Base-by-base conservation (phyloP, 2,113 vertebrate species). In the Ailuropoda melanoleuca region DNA sequence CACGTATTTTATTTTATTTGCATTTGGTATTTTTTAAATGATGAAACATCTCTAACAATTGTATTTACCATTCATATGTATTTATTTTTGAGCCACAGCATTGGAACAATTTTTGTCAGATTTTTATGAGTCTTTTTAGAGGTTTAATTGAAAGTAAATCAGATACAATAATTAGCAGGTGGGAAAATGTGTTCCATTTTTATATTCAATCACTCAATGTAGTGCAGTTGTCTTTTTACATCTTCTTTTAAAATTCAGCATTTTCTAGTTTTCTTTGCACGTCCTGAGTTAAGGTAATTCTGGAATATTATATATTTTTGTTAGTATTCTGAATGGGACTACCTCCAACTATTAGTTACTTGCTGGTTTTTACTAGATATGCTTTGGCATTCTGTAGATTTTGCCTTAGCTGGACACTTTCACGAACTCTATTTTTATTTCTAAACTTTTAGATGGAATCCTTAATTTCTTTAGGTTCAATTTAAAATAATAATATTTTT, bases 31-130 rank as follows among this genome's bases (percentile, higher is more conserved):
- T 96, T 97, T 97, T 70, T 64, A 75, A 56, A 50, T 0, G 12
- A 91, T 37, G 34, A 68, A 93, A 92, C 80, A 80, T 58, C 46
- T 74, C 82, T 66, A 31, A 81, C 90, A 93, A 56, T 17, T 94
- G 1, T 86, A 43, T 85, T 89, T 56, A 23, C 18, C 23, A 50
- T 55, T 56, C 31, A 72, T 56, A 23, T 7, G 37, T 82, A 17
- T n/a, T 97, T 96, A 77, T 89, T 90, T 93, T 97, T 58, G 12
- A 95, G n/a, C 78, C 8, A 70, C 43, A 93, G 56, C 31, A 56
- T 81, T 91, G 34, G 24, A 93, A 97, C 34, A 11, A 23, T 87
- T 95, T 95, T 97, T 14, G 43, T 64, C 8, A 72, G 48, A 37
- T 68, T 97, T 96, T 88, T 66, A 1, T 91, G 85, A 70, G 8